Evolutionary conservation across 2,888 invertebrate genomes (phyloP), one percentile per base, ranked within the genome.

Genomic region (Cheilosia pagana): DNA sequence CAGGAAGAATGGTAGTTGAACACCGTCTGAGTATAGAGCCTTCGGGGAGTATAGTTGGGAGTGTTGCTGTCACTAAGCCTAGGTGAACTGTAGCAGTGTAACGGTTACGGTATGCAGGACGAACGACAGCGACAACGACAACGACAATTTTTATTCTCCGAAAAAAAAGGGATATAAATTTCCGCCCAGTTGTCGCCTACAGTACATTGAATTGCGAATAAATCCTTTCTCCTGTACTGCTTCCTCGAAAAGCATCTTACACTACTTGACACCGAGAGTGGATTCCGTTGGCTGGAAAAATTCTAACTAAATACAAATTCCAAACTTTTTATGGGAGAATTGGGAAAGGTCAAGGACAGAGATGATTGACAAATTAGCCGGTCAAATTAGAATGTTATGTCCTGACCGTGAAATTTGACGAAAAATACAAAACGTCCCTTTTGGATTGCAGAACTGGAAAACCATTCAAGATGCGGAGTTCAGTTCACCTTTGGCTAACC

Each of bases 161-260:
- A 3, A 25, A 52, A 67, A 68, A 60, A 35, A 35, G 10, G 68
- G 68, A 70, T 62, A 82, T 82, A 82, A 82, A 82, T 77, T 67
- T 72, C 67, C 67, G 28, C 67, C 72, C 62, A 77, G 82, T 77
- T 72, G 67, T 77, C 77, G 48, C 53, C 52, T 72, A 55, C 77
- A 72, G 67, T 21, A 55, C 53, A 67, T 48, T 60, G 39, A 76
- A 77, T 71, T 72, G 71, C 39, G 19, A 67, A 77, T 77, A 82
- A 82, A 67, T 77, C 67, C 53, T 67, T 53, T 60, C 14, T 43
- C 8, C 43, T 23, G 43, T 43, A 19, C 6, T 52, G 35, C 12
- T 16, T 31, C 12, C 41, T 50, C 1, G 16, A 2, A 21, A 12
- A 35, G 19, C 39, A 8, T n/a, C 45, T 43, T 43, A 43, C n/a